Conservation (phyloP, 2,888 invertebrate species). For the Onthophagus sagittarius region DNA sequence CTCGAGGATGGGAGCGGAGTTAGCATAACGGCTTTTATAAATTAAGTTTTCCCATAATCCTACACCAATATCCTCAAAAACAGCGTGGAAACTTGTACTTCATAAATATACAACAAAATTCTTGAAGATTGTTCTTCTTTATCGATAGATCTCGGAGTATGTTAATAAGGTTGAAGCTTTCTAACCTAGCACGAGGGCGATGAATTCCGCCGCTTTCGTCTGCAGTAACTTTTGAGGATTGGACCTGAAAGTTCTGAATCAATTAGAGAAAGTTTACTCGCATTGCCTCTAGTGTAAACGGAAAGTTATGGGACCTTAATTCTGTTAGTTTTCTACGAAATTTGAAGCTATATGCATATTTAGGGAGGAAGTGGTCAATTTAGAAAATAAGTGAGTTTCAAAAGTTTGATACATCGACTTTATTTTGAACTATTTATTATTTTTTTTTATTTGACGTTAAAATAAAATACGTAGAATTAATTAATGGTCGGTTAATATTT, state of each 20-base stretch:
- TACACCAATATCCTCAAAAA: neutral
- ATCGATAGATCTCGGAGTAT: neutral
- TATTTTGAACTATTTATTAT: neutral
- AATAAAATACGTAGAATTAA: neutral
- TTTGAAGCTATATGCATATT: neutral
- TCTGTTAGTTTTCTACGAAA: slow-evolving; percentile 16
- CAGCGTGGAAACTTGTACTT: no score
- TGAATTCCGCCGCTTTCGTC: neutral
- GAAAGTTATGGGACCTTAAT: slow-evolving; percentile 16
- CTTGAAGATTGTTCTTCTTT: neutral
- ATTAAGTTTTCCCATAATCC: neutral
- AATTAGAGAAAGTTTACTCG: slow-evolving; percentile 19
- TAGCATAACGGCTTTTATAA: neutral
- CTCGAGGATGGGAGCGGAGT: neutral
- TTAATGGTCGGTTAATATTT: no score
- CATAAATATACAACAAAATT: no score
- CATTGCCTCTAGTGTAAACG: slow-evolving; percentile 7
- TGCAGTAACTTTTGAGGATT: slow-evolving; percentile 15
- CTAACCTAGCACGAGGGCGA: neutral
- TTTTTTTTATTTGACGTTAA: neutral
- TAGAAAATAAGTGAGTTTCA: neutral
- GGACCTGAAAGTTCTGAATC: slow-evolving; percentile 16
- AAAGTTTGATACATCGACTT: neutral
- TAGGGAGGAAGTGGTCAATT: neutral
- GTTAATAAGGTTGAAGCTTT: neutral